These are phyloP conservation scores for Tromatobia lineatoria DNA, from an alignment of 2,888 invertebrate genomes.

Conservation along the genomic window DNA sequence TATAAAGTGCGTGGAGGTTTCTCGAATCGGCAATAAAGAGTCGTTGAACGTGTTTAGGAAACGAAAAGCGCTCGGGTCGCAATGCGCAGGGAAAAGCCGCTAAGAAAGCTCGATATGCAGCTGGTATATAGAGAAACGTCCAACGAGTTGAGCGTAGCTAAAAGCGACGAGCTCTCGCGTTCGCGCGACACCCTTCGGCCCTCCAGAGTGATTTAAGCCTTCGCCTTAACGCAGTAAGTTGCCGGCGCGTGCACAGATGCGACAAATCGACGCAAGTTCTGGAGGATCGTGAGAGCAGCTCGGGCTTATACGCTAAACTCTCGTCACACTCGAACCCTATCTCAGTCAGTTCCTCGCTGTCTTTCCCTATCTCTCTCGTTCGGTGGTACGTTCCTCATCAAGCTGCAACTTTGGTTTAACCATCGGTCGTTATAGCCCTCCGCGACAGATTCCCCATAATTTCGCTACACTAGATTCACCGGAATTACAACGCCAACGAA, in stretches of 20 bases:
- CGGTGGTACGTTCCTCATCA: constrained; percentile 50
- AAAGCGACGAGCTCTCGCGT: constrained; percentile 14
- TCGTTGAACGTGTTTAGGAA: constrained; percentile 7
- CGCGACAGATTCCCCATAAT: constrained; percentile 27
- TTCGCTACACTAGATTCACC: constrained; percentile 18
- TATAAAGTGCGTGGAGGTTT: constrained; percentile 1
- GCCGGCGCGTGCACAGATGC: constrained; percentile 83
- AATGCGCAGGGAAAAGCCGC: background rate
- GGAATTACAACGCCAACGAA: background rate
- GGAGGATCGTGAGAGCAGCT: constrained; percentile 75
- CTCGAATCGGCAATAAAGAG: constrained; percentile 18
- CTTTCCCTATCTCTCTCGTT: background rate
- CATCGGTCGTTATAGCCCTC: constrained; percentile 50
- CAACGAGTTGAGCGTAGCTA: constrained; percentile 14
- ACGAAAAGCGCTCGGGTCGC: background rate
- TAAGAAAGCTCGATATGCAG: constrained; percentile 8
- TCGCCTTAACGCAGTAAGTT: constrained; percentile 82
- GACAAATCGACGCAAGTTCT: constrained; percentile 85
- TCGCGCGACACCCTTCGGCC: constrained; percentile 65
- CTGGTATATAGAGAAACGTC: constrained; percentile 3
- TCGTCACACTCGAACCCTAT: constrained; percentile 49
- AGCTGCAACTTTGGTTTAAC: constrained; percentile 63
- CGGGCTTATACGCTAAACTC: constrained; percentile 56
- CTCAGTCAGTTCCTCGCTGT: background rate
- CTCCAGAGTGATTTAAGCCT: constrained; percentile 82